Evolutionary conservation across 2,797 vertebrate genomes (phyloP), one percentile per base, ranked within the genome.

Genomic region (Masticophis lateralis): DNA sequence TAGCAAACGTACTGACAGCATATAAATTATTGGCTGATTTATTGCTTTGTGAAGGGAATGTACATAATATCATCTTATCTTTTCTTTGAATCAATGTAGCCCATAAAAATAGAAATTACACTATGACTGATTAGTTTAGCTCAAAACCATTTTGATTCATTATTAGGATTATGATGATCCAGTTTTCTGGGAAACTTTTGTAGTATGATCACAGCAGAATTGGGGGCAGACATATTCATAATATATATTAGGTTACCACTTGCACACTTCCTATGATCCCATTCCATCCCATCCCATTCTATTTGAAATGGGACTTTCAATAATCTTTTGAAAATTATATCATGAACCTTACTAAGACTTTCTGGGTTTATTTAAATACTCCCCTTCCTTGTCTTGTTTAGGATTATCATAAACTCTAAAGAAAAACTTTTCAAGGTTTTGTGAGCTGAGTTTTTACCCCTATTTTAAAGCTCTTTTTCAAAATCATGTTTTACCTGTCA

Each of bases 21-120:
- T 91, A 91, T 93, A 91, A 93, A 93, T 89, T 91, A 93, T 86
- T 91, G 90, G 90, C 66, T 91, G 87, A 93, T 93, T 93, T 91
- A 93, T 88, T 91, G 90, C 90, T 91, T 86, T 57, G 83, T 66
- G 93, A 91, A 57, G 93, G 56, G 90, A 91, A 91, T 83, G 51
- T 86, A 51, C 87, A 66, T 91, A 74, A 91, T 91, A 63, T 28
- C 57, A 63, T 93, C 90, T 91, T 89, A 93, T 93, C 90, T 91
- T 63, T 93, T 63, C 89, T 93, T 90, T 91, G 51, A 93, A 59
- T 91, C 90, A 89, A 93, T 93, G 87, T 83, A 69, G 69, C 57
- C 93, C 88, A 93, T 93, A 93, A 93, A 91, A 93, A 93, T 63
- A 89, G 69, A 22, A 91, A 93, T 91, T 91, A 69, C 90, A 93